These are phyloP conservation scores for Dascillus cervinus DNA, from an alignment of 2,888 invertebrate species.

Conservation along the genomic window DNA sequence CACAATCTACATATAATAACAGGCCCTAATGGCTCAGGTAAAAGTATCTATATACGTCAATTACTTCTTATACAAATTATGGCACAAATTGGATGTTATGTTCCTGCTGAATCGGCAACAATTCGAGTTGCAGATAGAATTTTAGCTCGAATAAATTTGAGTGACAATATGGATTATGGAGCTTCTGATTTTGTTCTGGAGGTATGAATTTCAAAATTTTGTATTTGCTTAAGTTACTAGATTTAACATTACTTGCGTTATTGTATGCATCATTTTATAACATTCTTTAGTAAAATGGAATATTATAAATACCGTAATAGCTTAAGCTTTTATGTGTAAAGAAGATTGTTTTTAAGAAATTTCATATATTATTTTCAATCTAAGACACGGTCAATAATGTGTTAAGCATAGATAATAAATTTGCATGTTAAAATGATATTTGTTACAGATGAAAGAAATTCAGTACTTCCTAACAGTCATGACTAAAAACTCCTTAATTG, in stretches of 20 bases:
- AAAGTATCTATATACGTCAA: constrained; percentile 87
- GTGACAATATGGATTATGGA: constrained; percentile 75
- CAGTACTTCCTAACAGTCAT: constrained; percentile 71
- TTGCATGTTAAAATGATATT: no score
- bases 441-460: constrained; percentile 70
- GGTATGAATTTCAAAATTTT: constrained; percentile 42
- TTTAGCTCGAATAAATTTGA: constrained; percentile 76
- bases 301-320: no score
- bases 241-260: constrained; percentile 5
- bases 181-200: constrained; percentile 81
- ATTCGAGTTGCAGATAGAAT: constrained; percentile 71
- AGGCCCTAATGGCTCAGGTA: constrained; percentile 95
- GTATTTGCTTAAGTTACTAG: background rate
- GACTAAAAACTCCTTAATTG: constrained; percentile 67
- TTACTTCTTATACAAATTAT: constrained; percentile 82
- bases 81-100: constrained; percentile 86
- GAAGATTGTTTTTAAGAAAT: no score
- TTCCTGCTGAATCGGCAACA: constrained; percentile 74
- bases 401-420: no score
- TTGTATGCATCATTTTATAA: constrained; percentile 1
- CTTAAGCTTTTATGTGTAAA: no score
- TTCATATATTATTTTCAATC: no score
- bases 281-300: no score
- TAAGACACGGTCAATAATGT: no score
- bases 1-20: constrained; percentile 79